Conservation (phyloP, 1,140 invertebrate species). For the Drosophila subpulchrella region DNA sequence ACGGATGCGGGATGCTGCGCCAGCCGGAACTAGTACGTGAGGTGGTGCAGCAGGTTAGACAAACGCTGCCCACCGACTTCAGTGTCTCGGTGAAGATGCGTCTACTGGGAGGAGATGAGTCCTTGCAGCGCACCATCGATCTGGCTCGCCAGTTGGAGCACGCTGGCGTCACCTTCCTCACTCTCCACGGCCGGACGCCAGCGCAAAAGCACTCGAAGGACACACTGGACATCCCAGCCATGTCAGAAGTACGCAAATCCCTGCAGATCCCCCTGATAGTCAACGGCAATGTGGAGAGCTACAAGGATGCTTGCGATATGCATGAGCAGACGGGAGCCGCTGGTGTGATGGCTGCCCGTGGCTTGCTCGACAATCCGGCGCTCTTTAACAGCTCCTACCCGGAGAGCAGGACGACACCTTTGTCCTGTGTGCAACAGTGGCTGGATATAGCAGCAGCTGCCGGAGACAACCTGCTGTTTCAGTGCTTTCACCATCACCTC, state of each 20-base stretch:
- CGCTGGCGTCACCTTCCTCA: constrained; percentile 94
- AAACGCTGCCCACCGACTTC: constrained; percentile 90
- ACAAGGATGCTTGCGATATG: constrained; percentile 89
- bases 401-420: constrained; percentile 88
- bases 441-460: constrained; percentile 88
- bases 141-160: constrained; percentile 92
- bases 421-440: constrained; percentile 94
- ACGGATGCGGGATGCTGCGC: constrained; percentile 93
- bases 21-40: constrained; percentile 94
- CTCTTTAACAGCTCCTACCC: constrained; percentile 90
- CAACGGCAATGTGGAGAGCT: constrained; percentile 94
- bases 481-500: constrained; percentile 96
- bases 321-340: constrained; percentile 89
- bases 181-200: constrained; percentile 95
- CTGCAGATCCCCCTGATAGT: constrained; percentile 93
- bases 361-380: constrained; percentile 95
- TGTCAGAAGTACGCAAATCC: constrained; percentile 89
- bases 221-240: constrained; percentile 89
- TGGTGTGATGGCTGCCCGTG: constrained; percentile 95
- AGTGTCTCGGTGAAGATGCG: constrained; percentile 97
- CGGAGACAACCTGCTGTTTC: constrained; percentile 88
- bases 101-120: constrained; percentile 86
- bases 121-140: constrained; percentile 84
- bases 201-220: constrained; percentile 91
- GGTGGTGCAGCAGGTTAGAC: constrained; percentile 91